Conservation (phyloP, 2,888 invertebrate genomes). For the Drosophila planitibia region DNA sequence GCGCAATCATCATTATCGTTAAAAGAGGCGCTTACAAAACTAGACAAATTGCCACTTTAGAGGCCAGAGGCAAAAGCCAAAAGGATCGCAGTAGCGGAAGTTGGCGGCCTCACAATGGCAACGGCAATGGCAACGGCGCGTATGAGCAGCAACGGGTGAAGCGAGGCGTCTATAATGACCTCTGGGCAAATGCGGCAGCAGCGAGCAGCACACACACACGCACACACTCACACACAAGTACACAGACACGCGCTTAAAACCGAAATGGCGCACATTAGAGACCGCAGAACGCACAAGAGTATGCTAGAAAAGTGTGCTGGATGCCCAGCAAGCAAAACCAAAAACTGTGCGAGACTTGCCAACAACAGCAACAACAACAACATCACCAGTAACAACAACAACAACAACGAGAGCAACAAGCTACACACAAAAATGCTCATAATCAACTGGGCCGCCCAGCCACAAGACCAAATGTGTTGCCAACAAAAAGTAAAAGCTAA, state of each 20-base stretch:
- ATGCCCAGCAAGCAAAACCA: slow-evolving; percentile 26
- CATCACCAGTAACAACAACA: slow-evolving; percentile 7
- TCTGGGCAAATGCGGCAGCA: slow-evolving; percentile 65
- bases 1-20: slow-evolving; percentile 81
- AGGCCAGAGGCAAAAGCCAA: slow-evolving; percentile 61
- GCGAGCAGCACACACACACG: slow-evolving; percentile 12
- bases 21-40: slow-evolving; percentile 81
- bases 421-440: slow-evolving; percentile 52
- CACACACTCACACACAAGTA: slow-evolving; percentile 19
- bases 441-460: slow-evolving; percentile 58
- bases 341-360: slow-evolving; percentile 20
- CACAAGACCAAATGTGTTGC: slow-evolving; percentile 21
- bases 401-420: slow-evolving; percentile 39
- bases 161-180: slow-evolving; percentile 71
- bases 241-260: slow-evolving; percentile 56
- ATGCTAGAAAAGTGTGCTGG: slow-evolving; percentile 52
- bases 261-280: slow-evolving; percentile 80
- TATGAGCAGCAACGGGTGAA: slow-evolving; percentile 34
- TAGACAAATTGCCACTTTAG: slow-evolving; percentile 82
- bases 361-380: slow-evolving; percentile 29
- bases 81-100: slow-evolving; percentile 51
- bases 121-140: slow-evolving; percentile 29
- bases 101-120: slow-evolving; percentile 46
- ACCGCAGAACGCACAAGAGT: slow-evolving; percentile 62
- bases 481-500: slow-evolving; percentile 33